A percentile compares a stretch with the other conserved stretches of the same genome.
Conservation (phyloP, 2,113 vertebrate genomes). For the Willisornis vidua region DNA sequence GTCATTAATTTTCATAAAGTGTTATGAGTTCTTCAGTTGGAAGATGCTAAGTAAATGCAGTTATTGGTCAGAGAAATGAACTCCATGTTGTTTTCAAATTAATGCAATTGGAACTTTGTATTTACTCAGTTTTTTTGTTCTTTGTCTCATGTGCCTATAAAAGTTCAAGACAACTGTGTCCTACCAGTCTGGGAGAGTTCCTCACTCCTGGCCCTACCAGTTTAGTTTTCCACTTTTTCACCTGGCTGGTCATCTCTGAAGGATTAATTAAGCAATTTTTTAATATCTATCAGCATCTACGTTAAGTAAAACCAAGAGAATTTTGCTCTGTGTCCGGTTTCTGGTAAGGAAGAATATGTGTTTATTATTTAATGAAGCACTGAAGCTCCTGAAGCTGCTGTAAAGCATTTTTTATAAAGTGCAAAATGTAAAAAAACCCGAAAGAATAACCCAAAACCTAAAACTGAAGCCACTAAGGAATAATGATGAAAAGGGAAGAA, state of each 20-base stretch:
- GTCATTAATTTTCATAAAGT: neutral
- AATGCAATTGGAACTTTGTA: neutral
- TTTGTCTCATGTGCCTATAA: neutral
- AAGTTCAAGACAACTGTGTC: neutral
- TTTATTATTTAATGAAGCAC: constrained; percentile 20
- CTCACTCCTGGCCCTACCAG: neutral
- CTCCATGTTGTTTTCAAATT: neutral
- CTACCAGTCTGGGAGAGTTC: neutral
- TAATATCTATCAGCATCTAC: constrained; percentile 7
- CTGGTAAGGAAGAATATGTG: constrained; percentile 18
- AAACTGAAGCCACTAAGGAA: constrained; percentile 33
- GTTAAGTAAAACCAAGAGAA: constrained; percentile 6
- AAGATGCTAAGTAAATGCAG: neutral
- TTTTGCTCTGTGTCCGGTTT: constrained; percentile 46
- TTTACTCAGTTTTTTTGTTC: neutral
- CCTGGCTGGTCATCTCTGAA: neutral
- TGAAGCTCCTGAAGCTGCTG: neutral
- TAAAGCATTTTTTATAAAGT: constrained; percentile 35
- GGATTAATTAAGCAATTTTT: constrained; percentile 55
- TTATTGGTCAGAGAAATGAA: neutral
- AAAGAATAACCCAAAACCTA: constrained; percentile 42
- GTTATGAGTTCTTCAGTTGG: neutral
- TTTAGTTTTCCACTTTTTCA: neutral
- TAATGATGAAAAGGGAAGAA: constrained; percentile 47
- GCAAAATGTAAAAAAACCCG: constrained; percentile 20